phyloP scores from a whole-genome alignment of 2,797 vertebrate genomes.

The Sebastes oblongus region DNA sequence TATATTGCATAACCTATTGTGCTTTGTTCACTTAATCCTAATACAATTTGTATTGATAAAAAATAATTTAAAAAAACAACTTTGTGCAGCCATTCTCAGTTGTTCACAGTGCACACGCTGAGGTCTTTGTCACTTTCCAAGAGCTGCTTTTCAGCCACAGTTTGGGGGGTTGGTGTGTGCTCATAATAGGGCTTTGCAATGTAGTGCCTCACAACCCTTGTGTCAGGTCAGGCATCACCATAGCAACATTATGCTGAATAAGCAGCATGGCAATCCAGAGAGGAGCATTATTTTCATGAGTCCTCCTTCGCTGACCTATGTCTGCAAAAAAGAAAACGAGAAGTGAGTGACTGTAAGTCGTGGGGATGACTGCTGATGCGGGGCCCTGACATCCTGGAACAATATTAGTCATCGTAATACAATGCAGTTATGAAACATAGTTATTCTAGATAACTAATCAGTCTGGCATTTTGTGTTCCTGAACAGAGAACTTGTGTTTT shows the following conservation, averaged over 20 bases:
- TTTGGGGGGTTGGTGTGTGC: slow-evolving; percentile 48
- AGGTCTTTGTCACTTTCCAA: slow-evolving; percentile 6
- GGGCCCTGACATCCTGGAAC: not conserved
- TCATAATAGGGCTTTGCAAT: slow-evolving; percentile 54
- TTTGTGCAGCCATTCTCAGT: not conserved
- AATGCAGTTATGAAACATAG: not conserved
- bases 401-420: not conserved
- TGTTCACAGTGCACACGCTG: not conserved
- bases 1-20: not conserved
- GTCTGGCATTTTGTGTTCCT: not conserved
- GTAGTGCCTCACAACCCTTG: slow-evolving; percentile 53
- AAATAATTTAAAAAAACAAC: not conserved
- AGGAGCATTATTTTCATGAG: slow-evolving; percentile 30
- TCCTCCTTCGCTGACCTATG: slow-evolving; percentile 24
- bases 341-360: not conserved
- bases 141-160: slow-evolving; percentile 35
- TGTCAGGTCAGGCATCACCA: slow-evolving; percentile 73
- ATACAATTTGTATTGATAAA: not conserved
- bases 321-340: slow-evolving; percentile 25
- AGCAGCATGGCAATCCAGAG: slow-evolving; percentile 49
- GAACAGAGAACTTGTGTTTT: not conserved
- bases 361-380: not conserved
- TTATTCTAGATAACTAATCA: not conserved
- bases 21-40: not conserved
- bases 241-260: slow-evolving; percentile 78